These are phyloP conservation scores for Pterostichus niger DNA, from an alignment of 2,888 invertebrate genomes.

Conservation along the genomic window DNA sequence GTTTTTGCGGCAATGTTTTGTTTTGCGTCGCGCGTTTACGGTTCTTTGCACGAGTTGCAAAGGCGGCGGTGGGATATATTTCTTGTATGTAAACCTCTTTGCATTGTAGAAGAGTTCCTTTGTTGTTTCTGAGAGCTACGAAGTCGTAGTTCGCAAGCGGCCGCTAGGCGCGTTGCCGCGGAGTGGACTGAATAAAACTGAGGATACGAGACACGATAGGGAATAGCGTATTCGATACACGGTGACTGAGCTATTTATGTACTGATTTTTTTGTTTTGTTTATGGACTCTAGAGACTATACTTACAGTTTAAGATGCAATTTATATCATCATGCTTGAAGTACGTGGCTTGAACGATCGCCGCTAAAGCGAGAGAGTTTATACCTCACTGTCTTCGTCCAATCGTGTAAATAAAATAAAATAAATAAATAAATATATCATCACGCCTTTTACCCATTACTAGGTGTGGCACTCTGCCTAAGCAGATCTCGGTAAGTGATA, in stretches of 20 bases:
- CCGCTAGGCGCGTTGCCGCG: constrained; percentile 12
- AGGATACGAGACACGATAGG: constrained; percentile 3
- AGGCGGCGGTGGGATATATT: constrained; percentile 43
- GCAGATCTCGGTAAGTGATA: no score
- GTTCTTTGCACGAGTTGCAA: constrained; percentile 33
- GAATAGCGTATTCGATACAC: constrained; percentile 18
- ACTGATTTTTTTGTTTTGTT: constrained; percentile 22
- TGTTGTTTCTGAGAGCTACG: constrained; percentile 56
- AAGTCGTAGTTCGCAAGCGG: constrained; percentile 6
- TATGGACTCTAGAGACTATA: neutral
- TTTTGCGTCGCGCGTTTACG: constrained; percentile 1
- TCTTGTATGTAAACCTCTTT: constrained; percentile 60
- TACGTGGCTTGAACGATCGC: no score
- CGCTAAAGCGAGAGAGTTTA: no score
- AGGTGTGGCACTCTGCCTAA: no score
- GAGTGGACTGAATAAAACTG: constrained; percentile 18
- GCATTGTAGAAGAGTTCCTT: constrained; percentile 58
- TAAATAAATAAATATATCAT: no score
- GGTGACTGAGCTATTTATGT: neutral
- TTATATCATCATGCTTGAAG: no score
- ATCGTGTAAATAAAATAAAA: no score
- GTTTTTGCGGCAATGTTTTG: neutral
- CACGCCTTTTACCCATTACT: no score
- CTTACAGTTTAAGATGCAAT: no score
- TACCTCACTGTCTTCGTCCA: no score